A percentile compares a stretch with the other conserved stretches of the same genome.
These are phyloP conservation scores for Etheostoma nigrum DNA, from an alignment of 2,797 vertebrate genomes.

Conservation along the genomic window DNA sequence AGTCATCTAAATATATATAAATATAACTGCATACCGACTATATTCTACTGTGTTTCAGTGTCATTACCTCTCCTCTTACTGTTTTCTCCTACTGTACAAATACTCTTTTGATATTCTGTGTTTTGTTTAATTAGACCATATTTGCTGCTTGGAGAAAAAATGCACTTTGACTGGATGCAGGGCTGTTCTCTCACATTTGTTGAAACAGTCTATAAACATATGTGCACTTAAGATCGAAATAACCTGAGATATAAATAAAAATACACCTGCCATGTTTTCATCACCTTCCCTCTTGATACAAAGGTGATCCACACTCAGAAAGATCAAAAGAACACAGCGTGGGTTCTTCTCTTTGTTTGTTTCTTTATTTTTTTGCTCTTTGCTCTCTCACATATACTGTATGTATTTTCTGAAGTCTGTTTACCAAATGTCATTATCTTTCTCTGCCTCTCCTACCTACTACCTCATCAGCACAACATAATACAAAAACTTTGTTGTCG, in stretches of 20 bases:
- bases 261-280: slow-evolving; percentile 23
- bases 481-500: slow-evolving; percentile 39
- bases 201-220: slow-evolving; percentile 20
- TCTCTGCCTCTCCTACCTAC: slow-evolving; percentile 28
- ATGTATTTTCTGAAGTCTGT: slow-evolving; percentile 43
- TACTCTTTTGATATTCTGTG: background rate
- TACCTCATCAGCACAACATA: slow-evolving; percentile 27
- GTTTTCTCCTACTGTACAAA: slow-evolving; percentile 10
- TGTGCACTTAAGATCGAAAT: slow-evolving; percentile 36
- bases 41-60: slow-evolving; percentile 14
- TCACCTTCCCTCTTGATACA: slow-evolving; percentile 31
- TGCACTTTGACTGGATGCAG: slow-evolving; percentile 11
- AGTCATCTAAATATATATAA: slow-evolving; percentile 20
- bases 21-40: slow-evolving; percentile 17
- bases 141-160: slow-evolving; percentile 11
- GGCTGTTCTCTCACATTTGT: slow-evolving; percentile 8
- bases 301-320: slow-evolving; percentile 16
- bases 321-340: slow-evolving; percentile 46
- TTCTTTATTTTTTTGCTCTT: slow-evolving; percentile 35
- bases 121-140: slow-evolving; percentile 34
- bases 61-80: slow-evolving; percentile 14
- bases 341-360: slow-evolving; percentile 28
- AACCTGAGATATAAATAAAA: slow-evolving; percentile 35
- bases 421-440: slow-evolving; percentile 26
- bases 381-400: slow-evolving; percentile 10